Conservation (phyloP, 1,140 invertebrate genomes). For the Gyrodactylus salaris region DNA sequence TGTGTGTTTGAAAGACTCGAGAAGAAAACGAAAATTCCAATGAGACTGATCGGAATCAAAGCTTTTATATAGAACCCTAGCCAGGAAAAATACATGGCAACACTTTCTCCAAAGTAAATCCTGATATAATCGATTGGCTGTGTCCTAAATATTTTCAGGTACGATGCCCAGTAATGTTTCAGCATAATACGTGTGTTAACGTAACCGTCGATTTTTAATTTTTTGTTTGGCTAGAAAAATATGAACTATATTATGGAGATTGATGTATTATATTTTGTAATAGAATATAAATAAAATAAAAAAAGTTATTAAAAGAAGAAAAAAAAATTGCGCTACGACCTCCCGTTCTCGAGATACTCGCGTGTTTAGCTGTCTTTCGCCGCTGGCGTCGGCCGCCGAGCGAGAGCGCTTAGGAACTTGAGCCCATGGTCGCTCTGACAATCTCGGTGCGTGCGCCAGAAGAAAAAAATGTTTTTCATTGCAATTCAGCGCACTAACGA, state of each 20-base stretch:
- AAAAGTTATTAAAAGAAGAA: not conserved
- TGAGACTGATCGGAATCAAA: not conserved
- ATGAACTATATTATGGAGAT: too few relatives aligned
- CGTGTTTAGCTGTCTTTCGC: too few relatives aligned
- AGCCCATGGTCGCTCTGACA: too few relatives aligned
- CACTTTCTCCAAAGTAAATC: slow-evolving; percentile 21
- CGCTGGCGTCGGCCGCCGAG: too few relatives aligned
- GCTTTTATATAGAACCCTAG: slow-evolving; percentile 4
- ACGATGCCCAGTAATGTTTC: not conserved
- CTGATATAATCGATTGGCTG: slow-evolving; percentile 3
- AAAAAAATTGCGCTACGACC: too few relatives aligned
- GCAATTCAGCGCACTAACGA: too few relatives aligned
- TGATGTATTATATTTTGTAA: not conserved
- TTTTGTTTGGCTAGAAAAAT: not conserved
- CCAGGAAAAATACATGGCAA: slow-evolving; percentile 23
- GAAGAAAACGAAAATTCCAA: slow-evolving; percentile 3
- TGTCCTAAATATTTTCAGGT: not conserved
- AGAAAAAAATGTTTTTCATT: too few relatives aligned
- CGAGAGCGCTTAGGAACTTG: too few relatives aligned
- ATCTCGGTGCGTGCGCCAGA: too few relatives aligned
- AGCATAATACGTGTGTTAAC: not conserved
- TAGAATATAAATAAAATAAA: not conserved
- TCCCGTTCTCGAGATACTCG: too few relatives aligned
- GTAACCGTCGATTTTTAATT: not conserved
- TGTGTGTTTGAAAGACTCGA: not conserved